Evolutionary conservation across 1,140 invertebrate genomes (phyloP).

Genomic region (Trichogramma pretiosum): DNA sequence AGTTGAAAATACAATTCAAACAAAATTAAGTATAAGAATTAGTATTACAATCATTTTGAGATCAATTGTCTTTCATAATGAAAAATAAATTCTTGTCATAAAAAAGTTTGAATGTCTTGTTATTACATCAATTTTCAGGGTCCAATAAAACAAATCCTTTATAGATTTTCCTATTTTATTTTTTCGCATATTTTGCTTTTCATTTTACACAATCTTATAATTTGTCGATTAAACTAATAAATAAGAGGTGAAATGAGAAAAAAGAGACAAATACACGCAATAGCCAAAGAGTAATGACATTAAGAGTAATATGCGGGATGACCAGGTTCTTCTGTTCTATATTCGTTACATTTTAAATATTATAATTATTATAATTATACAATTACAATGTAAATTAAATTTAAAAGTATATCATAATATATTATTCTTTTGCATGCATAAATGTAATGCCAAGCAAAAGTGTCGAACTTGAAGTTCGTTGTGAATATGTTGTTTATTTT

Average conservation of each 20-base stretch:
- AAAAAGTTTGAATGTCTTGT: too few relatives aligned
- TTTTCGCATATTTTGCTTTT: slow-evolving; percentile 25
- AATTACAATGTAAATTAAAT: slow-evolving; percentile 17
- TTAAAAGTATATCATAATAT: slow-evolving; percentile 18
- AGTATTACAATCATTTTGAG: too few relatives aligned
- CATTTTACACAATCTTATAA: slow-evolving; percentile 34
- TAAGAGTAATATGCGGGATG: slow-evolving; percentile 26
- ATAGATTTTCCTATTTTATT: slow-evolving; percentile 25
- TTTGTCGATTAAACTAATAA: slow-evolving; percentile 32
- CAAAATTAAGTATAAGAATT: too few relatives aligned
- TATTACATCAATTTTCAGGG: too few relatives aligned
- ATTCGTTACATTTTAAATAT: too few relatives aligned
- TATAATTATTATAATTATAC: slow-evolving; percentile 17
- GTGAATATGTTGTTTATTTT: too few relatives aligned
- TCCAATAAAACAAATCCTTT: too few relatives aligned
- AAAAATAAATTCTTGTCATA: too few relatives aligned
- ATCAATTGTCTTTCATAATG: too few relatives aligned
- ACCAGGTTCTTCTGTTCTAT: slow-evolving; percentile 16
- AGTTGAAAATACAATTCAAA: too few relatives aligned
- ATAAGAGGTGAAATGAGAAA: slow-evolving; percentile 35
- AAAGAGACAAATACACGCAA: slow-evolving; percentile 15
- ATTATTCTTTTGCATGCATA: slow-evolving; percentile 12
- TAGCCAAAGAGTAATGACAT: slow-evolving; percentile 7
- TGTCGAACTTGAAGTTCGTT: slow-evolving; percentile 6
- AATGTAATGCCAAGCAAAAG: slow-evolving; percentile 19